These are phyloP conservation scores for Ceratina calcarata DNA, from an alignment of 1,140 invertebrate species.

Conservation along the genomic window DNA sequence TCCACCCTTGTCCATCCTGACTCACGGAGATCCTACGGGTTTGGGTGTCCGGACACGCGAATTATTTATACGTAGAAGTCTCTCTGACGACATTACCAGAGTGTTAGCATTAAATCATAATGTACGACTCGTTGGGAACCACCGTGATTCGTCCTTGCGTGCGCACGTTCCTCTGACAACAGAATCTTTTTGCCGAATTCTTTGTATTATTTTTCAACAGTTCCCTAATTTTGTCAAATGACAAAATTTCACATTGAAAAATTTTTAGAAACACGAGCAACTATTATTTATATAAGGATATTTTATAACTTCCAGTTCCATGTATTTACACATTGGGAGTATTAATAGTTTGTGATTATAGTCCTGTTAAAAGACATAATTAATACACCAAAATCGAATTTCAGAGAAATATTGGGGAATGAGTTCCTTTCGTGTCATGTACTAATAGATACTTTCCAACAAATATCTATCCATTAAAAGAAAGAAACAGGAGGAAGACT, in stretches of 20 bases:
- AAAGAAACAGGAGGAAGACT: no score
- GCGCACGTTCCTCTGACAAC: slow-evolving; percentile 59
- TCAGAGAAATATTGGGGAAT: no score
- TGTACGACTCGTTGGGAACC: slow-evolving; percentile 79
- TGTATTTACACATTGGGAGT: no score
- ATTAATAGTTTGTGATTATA: no score
- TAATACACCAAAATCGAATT: no score
- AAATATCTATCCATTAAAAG: no score
- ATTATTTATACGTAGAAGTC: slow-evolving; percentile 81
- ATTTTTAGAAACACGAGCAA: no score
- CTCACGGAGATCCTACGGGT: slow-evolving; percentile 72
- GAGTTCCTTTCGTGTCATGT: no score
- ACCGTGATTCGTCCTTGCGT: slow-evolving; percentile 73
- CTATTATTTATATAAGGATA: no score
- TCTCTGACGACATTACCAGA: slow-evolving; percentile 81
- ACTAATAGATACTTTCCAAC: no score
- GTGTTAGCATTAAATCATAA: slow-evolving; percentile 82
- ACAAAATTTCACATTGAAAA: neutral
- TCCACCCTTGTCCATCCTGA: slow-evolving; percentile 63
- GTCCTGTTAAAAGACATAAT: no score
- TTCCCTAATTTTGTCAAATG: neutral
- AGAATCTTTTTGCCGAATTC: slow-evolving; percentile 33
- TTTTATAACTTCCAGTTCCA: no score
- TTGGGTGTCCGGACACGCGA: slow-evolving; percentile 79
- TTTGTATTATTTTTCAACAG: neutral